These are phyloP conservation scores for Notoglanidium macrostoma DNA, from an alignment of 2,797 vertebrate species.

Conservation along the genomic window DNA sequence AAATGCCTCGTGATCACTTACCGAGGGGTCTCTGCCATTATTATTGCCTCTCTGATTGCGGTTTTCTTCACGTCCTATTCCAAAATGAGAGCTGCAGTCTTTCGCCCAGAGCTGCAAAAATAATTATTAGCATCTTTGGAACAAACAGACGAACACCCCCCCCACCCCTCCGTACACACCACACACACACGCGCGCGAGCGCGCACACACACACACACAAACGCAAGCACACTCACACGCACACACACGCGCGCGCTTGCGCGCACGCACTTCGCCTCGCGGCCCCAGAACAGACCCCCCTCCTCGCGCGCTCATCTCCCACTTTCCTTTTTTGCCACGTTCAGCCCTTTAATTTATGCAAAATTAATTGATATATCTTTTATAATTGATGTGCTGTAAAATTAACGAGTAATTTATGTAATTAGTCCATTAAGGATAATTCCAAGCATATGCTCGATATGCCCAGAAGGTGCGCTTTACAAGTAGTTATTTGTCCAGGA, in stretches of 20 bases:
- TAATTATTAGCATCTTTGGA: slow-evolving; percentile 97
- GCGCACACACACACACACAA: background rate
- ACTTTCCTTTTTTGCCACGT: slow-evolving; percentile 76
- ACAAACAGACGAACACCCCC: slow-evolving; percentile 92
- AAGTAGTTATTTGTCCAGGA: slow-evolving; percentile 99
- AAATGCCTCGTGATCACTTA: slow-evolving; percentile 98
- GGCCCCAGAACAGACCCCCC: slow-evolving; percentile 77
- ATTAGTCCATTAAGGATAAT: slow-evolving; percentile 99
- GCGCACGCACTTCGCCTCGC: slow-evolving; percentile 44
- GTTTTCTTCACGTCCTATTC: slow-evolving; percentile 79
- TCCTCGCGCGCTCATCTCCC: slow-evolving; percentile 84
- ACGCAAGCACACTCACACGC: slow-evolving; percentile 9
- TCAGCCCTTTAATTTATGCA: slow-evolving; percentile 98
- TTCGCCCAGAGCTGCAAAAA: slow-evolving; percentile 98
- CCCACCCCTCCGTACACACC: background rate
- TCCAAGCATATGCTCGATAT: slow-evolving; percentile 99
- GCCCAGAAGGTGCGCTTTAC: slow-evolving; percentile 99
- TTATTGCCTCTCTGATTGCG: slow-evolving; percentile 90
- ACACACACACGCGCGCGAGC: slow-evolving; percentile 30
- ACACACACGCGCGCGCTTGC: background rate
- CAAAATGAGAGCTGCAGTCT: slow-evolving; percentile 82
- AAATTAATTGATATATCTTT: slow-evolving; percentile 99
- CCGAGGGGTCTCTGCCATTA: slow-evolving; percentile 98
- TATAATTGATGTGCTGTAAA: slow-evolving; percentile 99
- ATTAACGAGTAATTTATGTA: slow-evolving; percentile 99